phyloP scores from a whole-genome alignment of 1,140 invertebrate genomes.

The Sinonovacula constricta region DNA sequence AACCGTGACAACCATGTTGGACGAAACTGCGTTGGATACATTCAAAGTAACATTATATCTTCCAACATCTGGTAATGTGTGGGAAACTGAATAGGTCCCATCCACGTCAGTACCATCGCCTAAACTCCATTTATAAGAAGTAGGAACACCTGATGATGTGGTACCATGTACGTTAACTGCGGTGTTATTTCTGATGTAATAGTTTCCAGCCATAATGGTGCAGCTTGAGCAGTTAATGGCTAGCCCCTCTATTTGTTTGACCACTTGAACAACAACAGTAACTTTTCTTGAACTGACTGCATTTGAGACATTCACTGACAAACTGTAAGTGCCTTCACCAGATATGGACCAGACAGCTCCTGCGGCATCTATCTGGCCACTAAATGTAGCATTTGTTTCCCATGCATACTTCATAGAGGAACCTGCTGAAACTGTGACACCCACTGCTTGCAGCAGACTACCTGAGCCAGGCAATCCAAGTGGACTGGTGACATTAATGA shows the following conservation, averaged over 20 bases:
- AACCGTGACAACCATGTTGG: neutral
- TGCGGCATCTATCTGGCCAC: neutral
- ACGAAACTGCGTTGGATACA: constrained; percentile 14
- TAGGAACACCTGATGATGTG: constrained; percentile 37
- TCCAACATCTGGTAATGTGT: constrained; percentile 1
- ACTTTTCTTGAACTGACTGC: constrained; percentile 10
- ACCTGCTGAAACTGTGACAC: constrained; percentile 7
- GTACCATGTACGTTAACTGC: constrained; percentile 17
- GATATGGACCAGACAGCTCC: neutral
- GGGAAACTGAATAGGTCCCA: constrained; percentile 4
- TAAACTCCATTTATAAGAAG: constrained; percentile 48
- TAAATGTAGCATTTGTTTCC: constrained; percentile 34
- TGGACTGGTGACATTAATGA: neutral
- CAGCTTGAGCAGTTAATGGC: constrained; percentile 21
- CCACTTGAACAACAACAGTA: constrained; percentile 35
- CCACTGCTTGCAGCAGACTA: neutral
- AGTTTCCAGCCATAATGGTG: constrained; percentile 6
- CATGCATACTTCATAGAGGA: constrained; percentile 3
- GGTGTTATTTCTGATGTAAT: neutral
- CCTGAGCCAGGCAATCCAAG: constrained; percentile 23
- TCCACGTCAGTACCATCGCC: neutral
- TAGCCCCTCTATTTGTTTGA: constrained; percentile 45
- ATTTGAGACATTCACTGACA: constrained; percentile 28
- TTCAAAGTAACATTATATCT: constrained; percentile 20
- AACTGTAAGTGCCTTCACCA: constrained; percentile 5